Base-by-base conservation (phyloP, 2,113 vertebrate species). In the Sebastes fasciatus region DNA sequence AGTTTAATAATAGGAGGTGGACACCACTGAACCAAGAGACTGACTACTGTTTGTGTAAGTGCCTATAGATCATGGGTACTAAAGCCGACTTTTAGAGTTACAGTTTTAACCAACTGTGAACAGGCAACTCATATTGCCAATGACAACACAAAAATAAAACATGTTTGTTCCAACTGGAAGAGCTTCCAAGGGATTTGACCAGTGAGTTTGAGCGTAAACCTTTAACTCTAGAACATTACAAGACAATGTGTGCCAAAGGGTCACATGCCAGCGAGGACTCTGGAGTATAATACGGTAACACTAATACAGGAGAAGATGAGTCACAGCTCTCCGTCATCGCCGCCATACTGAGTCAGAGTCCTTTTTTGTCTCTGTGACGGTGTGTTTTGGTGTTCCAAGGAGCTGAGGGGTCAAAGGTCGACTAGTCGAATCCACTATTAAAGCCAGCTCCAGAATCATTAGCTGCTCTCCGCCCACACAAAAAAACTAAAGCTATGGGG, bases 271-370 rank as follows among this genome's bases (percentile, higher is more conserved):
- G 2, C 10, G 3, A 61, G 0, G 26, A 34, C 14, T 55, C n/a
- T 11, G n/a, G 34, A 34, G 34, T 34, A 57, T 60, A n/a, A 14
- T 55, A 61, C 1, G 2, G 19, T 23, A 52, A 71, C 11, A 70
- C 21, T 26, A 42, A 72, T 69, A 54, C 1, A 66, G 11, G 34
- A 71, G 45, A 74, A 40, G 73, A 77, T 86, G 80, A 84, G 73
- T 2, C 48, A 74, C 46, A 77, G 67, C 51, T 85, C 88, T 64
- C 40, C 3, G 6, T 78, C 58, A 73, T 71, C 60, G 6, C 26
- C n/a, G 55, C 74, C 70, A 8, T 16, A 62, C 54, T 92, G 87
- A 93, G 77, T 91, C 88, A 93, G 58, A 51, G 57, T 16, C 71
- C 86, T 69, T 71, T 84, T 89, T 69, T 54, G 34, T 67, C 58